phyloP scores from a whole-genome alignment of 2,888 invertebrate species.

The Brachypalpus laphriformis region DNA sequence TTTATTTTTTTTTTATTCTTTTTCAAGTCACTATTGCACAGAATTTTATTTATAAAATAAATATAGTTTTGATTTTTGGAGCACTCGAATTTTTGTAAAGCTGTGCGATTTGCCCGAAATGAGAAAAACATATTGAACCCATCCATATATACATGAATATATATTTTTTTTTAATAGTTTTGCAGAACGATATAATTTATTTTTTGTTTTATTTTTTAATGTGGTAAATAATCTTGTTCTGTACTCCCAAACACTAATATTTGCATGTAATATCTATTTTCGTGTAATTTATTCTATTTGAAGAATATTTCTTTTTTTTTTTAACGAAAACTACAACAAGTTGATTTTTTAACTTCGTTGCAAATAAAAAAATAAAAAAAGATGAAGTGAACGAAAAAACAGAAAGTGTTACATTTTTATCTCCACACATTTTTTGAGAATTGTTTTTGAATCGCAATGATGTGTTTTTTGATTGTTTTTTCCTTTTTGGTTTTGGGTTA shows the following conservation, averaged over 20 bases:
- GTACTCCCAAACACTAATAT: constrained; percentile 44
- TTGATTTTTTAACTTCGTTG: constrained; percentile 41
- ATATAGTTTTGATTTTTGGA: constrained; percentile 67
- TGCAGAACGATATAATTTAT: constrained; percentile 22
- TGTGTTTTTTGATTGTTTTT: constrained; percentile 50
- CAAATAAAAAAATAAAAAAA: neutral
- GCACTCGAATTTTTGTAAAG: constrained; percentile 59
- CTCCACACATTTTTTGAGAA: constrained; percentile 54
- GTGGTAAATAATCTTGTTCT: constrained; percentile 25
- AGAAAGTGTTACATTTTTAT: constrained; percentile 53
- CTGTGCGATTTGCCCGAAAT: constrained; percentile 68
- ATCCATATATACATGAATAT: constrained; percentile 35
- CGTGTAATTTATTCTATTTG: constrained; percentile 30
- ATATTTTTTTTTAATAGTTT: constrained; percentile 29
- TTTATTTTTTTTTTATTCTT: constrained; percentile 16
- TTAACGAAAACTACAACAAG: constrained; percentile 8
- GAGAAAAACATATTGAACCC: constrained; percentile 17
- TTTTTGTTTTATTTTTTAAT: constrained; percentile 31
- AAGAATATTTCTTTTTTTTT: constrained; percentile 42
- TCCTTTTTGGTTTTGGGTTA: constrained; percentile 33
- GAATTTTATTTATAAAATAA: constrained; percentile 31
- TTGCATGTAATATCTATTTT: constrained; percentile 58
- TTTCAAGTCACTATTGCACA: constrained; percentile 51
- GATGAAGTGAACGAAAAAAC: constrained; percentile 67
- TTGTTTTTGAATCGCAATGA: constrained; percentile 64